Conservation (phyloP, 2,113 vertebrate genomes). For the Psittacus erithacus region DNA sequence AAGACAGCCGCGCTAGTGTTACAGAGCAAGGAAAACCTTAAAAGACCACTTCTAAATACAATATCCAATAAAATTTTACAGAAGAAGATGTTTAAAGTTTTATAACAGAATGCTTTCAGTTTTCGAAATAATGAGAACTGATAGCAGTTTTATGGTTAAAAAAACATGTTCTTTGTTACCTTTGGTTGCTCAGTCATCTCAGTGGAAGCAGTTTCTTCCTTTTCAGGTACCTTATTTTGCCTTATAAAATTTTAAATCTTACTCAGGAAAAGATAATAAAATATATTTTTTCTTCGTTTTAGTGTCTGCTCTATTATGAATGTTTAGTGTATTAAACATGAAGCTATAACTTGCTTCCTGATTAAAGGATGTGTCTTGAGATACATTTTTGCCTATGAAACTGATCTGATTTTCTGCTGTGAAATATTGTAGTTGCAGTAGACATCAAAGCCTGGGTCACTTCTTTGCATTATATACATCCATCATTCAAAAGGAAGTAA, state of each 20-base stretch:
- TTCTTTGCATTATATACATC: not conserved
- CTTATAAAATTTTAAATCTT: constrained; percentile 8
- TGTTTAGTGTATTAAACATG: not conserved
- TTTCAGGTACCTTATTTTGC: not conserved
- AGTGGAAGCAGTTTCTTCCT: constrained; percentile 2
- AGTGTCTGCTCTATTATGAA: not conserved
- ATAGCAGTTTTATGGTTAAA: constrained; percentile 31
- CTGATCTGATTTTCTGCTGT: not conserved
- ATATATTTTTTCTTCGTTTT: not conserved
- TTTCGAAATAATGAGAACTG: constrained; percentile 41
- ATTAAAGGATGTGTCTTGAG: not conserved
- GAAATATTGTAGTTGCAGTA: not conserved
- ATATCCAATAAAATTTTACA: constrained; percentile 38
- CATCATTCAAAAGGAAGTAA: not conserved
- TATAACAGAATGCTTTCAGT: constrained; percentile 17
- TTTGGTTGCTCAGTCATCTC: not conserved
- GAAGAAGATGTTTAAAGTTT: constrained; percentile 41
- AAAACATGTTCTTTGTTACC: constrained; percentile 37
- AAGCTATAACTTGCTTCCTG: not conserved
- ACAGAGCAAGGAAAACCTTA: not conserved
- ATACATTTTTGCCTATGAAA: not conserved
- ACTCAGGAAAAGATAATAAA: not conserved
- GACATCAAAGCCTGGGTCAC: not conserved
- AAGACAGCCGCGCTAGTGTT: not conserved
- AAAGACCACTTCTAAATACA: constrained; percentile 8